These are phyloP conservation scores for Silurus aristotelis DNA, from an alignment of 2,797 vertebrate genomes.

Conservation along the genomic window DNA sequence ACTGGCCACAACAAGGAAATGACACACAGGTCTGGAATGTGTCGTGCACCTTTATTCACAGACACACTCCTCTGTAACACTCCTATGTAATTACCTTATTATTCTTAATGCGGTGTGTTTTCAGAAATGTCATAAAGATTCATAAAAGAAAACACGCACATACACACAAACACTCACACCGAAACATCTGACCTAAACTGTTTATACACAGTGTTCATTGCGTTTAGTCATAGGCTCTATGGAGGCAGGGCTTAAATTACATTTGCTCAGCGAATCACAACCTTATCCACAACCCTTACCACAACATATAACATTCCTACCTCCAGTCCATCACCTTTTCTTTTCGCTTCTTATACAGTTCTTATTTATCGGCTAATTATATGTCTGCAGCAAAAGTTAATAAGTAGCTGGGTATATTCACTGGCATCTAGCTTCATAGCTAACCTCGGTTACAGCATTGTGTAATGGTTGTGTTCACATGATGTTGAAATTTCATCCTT, in stretches of 20 bases:
- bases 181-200: neutral
- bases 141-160: neutral
- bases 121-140: neutral
- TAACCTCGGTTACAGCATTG: neutral
- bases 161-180: neutral
- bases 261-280: neutral
- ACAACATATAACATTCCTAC: neutral
- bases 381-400: neutral
- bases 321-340: neutral
- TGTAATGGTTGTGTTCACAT: neutral
- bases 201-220: neutral
- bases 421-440: neutral
- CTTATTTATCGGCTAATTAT: too few species aligned
- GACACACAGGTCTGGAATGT: slow-evolving; percentile 43
- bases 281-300: too few species aligned
- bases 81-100: slow-evolving; percentile 1
- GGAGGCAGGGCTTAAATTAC: neutral
- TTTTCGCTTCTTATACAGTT: neutral
- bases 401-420: too few species aligned
- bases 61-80: neutral
- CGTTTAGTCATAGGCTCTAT: neutral
- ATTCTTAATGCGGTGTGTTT: neutral
- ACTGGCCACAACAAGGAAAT: slow-evolving; percentile 36
- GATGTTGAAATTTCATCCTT: neutral
- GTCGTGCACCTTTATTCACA: slow-evolving; percentile 28